phyloP scores from a whole-genome alignment of 2,113 vertebrate species.

The Aldabrachelys gigantea region DNA sequence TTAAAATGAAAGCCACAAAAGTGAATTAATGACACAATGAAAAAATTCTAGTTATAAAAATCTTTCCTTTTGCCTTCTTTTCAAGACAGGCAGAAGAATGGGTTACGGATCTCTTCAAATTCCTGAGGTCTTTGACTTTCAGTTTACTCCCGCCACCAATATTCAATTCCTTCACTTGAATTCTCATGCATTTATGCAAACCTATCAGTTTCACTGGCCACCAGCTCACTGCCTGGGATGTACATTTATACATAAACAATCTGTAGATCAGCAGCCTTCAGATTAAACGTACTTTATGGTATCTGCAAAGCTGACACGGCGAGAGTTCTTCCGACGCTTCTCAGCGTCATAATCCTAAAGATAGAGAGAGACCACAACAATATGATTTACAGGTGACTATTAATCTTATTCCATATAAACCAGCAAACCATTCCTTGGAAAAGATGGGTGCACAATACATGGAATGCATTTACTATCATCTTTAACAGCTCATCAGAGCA shows the following conservation, averaged over 20 bases:
- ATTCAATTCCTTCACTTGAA: background rate
- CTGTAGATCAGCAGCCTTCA: background rate
- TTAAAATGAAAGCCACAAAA: background rate
- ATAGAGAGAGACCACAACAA: background rate
- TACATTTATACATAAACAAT: background rate
- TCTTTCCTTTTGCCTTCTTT: background rate
- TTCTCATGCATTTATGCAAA: rapidly evolving
- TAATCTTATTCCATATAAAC: background rate
- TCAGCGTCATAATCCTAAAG: slow-evolving; percentile 68
- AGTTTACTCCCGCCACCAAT: rapidly evolving
- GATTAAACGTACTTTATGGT: slow-evolving; percentile 80
- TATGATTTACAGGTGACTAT: background rate
- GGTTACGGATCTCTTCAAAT: background rate
- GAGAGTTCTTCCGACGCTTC: slow-evolving; percentile 76
- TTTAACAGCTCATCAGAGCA: background rate
- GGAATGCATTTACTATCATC: background rate
- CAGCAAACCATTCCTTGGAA: background rate
- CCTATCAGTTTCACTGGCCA: background rate
- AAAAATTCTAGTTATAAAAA: background rate
- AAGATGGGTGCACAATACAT: background rate
- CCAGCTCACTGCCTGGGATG: background rate
- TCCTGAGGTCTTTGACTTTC: background rate
- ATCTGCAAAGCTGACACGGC: slow-evolving; percentile 86
- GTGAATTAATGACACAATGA: too few species aligned
- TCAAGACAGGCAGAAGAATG: background rate